Evolutionary conservation across 2,888 invertebrate genomes (phyloP).

Genomic region (Apodemia mormo): DNA sequence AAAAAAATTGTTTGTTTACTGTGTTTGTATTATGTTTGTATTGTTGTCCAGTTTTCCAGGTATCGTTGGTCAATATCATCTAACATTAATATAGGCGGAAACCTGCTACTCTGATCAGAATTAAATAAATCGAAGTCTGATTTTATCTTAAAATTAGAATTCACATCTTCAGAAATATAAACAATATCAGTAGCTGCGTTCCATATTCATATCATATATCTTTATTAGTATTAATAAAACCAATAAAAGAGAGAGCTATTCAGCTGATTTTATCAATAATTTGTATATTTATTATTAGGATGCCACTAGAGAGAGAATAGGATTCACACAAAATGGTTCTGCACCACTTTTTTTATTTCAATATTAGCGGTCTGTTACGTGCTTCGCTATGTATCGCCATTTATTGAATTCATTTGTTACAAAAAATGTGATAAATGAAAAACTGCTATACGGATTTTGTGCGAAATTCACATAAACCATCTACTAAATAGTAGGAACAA

Average conservation of each 20-base stretch:
- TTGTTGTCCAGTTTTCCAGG: neutral
- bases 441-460: too few relatives aligned
- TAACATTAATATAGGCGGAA: neutral
- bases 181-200: neutral
- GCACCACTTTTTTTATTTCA: neutral
- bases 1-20: too few relatives aligned
- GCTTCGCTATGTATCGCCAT: too few relatives aligned
- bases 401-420: too few relatives aligned
- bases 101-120: neutral
- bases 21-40: too few relatives aligned
- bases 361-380: too few relatives aligned
- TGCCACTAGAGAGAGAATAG: neutral
- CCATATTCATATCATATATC: slow-evolving; percentile 2
- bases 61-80: neutral
- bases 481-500: too few relatives aligned
- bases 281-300: neutral
- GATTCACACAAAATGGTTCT: neutral
- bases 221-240: slow-evolving; percentile 3
- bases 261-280: neutral
- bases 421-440: too few relatives aligned
- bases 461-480: too few relatives aligned
- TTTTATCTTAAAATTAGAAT: slow-evolving; percentile 3
- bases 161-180: neutral
- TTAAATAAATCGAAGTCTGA: neutral
- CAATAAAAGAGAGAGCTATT: neutral